These are phyloP conservation scores for Proales similis DNA, from an alignment of 1,140 invertebrate species.

Conservation along the genomic window DNA sequence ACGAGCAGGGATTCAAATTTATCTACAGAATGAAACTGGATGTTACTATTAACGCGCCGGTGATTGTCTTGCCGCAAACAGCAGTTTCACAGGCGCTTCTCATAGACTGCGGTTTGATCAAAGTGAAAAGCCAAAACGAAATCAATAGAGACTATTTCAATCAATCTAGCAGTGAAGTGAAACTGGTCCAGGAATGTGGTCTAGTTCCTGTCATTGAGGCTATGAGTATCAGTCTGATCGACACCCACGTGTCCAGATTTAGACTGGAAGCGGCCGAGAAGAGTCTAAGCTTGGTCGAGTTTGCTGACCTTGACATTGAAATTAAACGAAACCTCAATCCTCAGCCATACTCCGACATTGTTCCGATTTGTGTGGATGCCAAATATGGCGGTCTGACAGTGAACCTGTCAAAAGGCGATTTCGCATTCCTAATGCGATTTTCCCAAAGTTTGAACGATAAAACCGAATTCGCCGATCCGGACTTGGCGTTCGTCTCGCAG, in stretches of 20 bases:
- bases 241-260: constrained; percentile 5
- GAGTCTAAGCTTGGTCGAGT: constrained; percentile 10
- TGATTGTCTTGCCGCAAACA: constrained; percentile 15
- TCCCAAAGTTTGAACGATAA: constrained; percentile 20
- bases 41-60: constrained; percentile 20
- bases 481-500: constrained; percentile 11
- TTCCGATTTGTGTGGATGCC: neutral
- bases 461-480: neutral
- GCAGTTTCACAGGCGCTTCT: neutral
- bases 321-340: constrained; percentile 13
- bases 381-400: constrained; percentile 6
- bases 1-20: neutral
- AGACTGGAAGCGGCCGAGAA: constrained; percentile 1
- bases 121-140: neutral
- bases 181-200: neutral
- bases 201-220: constrained; percentile 8
- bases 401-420: constrained; percentile 4
- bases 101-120: constrained; percentile 29
- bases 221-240: neutral
- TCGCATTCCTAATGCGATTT: constrained; percentile 21
- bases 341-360: neutral
- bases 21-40: constrained; percentile 22
- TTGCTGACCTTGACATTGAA: constrained; percentile 1
- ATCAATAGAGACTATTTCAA: constrained; percentile 5
- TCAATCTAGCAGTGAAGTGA: neutral